Evolutionary conservation across 2,888 invertebrate species (phyloP).

Genomic region (Drosophila cognata): DNA sequence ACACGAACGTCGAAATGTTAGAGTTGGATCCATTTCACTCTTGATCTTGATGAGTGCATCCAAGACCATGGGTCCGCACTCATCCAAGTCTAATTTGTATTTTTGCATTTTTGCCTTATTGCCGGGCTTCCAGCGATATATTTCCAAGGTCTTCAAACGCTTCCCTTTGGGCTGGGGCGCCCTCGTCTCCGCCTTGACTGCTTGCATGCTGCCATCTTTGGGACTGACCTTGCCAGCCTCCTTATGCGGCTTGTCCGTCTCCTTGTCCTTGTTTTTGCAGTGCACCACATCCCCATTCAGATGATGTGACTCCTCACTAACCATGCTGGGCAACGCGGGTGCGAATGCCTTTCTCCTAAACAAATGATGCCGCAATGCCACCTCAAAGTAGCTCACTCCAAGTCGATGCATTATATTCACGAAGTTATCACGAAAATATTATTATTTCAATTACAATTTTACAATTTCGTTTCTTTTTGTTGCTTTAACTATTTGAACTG

Average conservation of each 20-base stretch:
- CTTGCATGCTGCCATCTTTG: neutral
- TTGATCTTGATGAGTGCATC: constrained; percentile 98
- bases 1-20: constrained; percentile 97
- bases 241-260: neutral
- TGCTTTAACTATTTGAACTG: neutral
- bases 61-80: constrained; percentile 97
- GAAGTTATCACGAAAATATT: neutral
- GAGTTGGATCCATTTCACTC: constrained; percentile 95
- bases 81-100: constrained; percentile 89
- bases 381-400: constrained; percentile 6
- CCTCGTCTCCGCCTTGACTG: neutral
- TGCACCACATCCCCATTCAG: neutral
- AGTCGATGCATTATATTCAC: constrained; percentile 22
- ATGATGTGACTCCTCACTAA: neutral
- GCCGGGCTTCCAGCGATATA: constrained; percentile 95
- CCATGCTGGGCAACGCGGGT: neutral
- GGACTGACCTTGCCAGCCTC: neutral
- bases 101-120: constrained; percentile 91
- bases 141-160: constrained; percentile 90
- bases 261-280: constrained; percentile 3
- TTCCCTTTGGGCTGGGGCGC: constrained; percentile 12
- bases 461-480: neutral
- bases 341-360: neutral
- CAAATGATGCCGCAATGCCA: neutral
- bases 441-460: neutral